Evolutionary conservation across 2,888 invertebrate genomes (phyloP).

Genomic region (Lomographa bimaculata): DNA sequence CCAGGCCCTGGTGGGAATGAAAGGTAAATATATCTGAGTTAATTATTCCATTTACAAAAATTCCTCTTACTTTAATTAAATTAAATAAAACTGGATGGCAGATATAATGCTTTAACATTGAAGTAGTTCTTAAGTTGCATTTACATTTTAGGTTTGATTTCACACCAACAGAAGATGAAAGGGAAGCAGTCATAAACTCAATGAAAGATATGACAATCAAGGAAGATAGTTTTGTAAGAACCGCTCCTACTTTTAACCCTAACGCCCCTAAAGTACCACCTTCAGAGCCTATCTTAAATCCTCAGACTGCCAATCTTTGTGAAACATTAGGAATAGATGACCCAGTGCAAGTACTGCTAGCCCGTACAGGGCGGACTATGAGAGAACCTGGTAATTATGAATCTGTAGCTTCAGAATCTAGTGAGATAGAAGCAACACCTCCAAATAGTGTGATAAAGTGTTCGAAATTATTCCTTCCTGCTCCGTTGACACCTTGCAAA

Average conservation of each 20-base stretch:
- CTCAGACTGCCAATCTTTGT: conserved; percentile 88
- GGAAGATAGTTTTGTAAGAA: conserved; percentile 90
- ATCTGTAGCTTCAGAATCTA: conserved; percentile 8
- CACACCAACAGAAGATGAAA: conserved; percentile 89
- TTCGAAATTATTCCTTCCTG: conserved; percentile 63
- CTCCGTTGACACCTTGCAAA: conserved; percentile 63
- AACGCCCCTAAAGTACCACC: conserved; percentile 61
- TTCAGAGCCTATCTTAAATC: conserved; percentile 84
- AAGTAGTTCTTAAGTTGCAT: too few species aligned
- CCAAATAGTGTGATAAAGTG: conserved; percentile 38
- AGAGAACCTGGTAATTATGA: conserved; percentile 38
- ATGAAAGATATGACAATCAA: conserved; percentile 87
- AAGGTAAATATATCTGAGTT: conserved; percentile 85
- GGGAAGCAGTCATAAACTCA: conserved; percentile 83
- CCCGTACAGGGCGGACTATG: conserved; percentile 73
- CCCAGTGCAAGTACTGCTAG: conserved; percentile 87
- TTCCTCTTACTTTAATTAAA: too few species aligned
- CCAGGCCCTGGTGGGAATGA: conserved; percentile 90
- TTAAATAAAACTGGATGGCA: too few species aligned
- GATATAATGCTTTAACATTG: too few species aligned
- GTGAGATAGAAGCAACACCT: conserved; percentile 45
- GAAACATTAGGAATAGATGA: conserved; percentile 90
- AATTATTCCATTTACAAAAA: too few species aligned
- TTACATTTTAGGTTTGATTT: conserved; percentile 90
- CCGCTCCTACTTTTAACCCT: conserved; percentile 86